Conservation (phyloP, 2,888 invertebrate species). For the Hypselothyrea guttata region DNA sequence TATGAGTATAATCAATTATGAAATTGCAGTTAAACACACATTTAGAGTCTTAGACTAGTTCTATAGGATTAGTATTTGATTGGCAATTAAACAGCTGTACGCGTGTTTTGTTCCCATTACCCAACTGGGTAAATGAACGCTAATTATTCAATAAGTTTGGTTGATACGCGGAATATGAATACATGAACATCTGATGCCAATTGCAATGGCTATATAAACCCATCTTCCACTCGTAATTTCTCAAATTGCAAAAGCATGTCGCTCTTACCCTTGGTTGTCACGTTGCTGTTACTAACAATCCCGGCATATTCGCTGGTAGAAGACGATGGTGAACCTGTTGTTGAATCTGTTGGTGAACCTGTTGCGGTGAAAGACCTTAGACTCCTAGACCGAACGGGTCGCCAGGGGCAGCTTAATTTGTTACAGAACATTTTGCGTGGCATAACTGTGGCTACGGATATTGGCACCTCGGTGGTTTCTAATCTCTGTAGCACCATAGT, state of each 20-base stretch:
- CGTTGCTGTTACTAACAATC: background rate
- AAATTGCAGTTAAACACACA: background rate
- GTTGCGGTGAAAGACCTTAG: no score
- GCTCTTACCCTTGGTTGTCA: background rate
- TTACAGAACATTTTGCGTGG: background rate
- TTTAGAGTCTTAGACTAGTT: background rate
- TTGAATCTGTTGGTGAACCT: no score
- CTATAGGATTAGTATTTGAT: no score
- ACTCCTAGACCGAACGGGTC: no score
- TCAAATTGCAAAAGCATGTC: constrained; percentile 12
- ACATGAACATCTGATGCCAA: constrained; percentile 1
- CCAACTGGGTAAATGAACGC: constrained; percentile 20
- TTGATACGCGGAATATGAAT: background rate
- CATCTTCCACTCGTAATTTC: background rate
- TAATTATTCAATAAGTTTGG: background rate
- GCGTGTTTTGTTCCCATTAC: no score
- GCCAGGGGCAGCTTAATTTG: no score
- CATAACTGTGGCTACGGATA: constrained; percentile 6
- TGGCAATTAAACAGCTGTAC: no score
- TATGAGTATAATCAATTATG: no score
- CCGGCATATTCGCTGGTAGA: background rate
- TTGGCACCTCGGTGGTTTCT: constrained; percentile 17
- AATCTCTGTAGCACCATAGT: constrained; percentile 33
- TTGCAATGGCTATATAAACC: constrained; percentile 15
- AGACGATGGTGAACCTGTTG: no score